These are phyloP conservation scores for Heliconius hermathena DNA, from an alignment of 1,140 invertebrate genomes.

Conservation along the genomic window DNA sequence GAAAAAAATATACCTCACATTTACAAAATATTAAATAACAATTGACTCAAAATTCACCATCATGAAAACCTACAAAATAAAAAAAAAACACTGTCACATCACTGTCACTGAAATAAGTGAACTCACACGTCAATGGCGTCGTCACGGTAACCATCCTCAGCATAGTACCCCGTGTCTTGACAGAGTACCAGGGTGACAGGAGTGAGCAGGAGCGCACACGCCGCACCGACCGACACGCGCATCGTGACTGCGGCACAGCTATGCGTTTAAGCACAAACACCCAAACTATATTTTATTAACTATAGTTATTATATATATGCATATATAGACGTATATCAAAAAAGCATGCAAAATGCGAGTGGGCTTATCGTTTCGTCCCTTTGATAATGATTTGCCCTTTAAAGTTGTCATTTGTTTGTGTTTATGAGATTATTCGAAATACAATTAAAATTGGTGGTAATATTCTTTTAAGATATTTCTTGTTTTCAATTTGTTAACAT, in stretches of 20 bases:
- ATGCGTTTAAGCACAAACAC: conserved; percentile 65
- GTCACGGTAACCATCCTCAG: conserved; percentile 68
- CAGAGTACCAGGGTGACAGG: conserved; percentile 62
- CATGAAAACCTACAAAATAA: neutral
- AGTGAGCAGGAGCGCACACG: conserved; percentile 54
- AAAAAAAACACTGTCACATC: neutral
- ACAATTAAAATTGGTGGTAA: too few relatives aligned
- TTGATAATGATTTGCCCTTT: conserved; percentile 28
- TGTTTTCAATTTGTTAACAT: too few relatives aligned
- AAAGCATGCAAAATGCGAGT: conserved; percentile 29
- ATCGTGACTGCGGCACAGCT: conserved; percentile 70
- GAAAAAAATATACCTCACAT: too few relatives aligned
- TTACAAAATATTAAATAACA: too few relatives aligned
- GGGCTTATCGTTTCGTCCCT: conserved; percentile 35
- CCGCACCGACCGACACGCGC: conserved; percentile 69
- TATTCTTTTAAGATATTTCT: too few relatives aligned
- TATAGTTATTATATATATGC: neutral
- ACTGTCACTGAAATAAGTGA: conserved; percentile 14
- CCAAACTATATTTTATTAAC: conserved; percentile 50
- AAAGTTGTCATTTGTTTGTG: neutral
- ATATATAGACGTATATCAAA: conserved; percentile 23
- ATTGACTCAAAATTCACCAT: neutral
- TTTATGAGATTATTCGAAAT: neutral
- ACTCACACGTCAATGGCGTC: conserved; percentile 67
- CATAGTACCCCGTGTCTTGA: conserved; percentile 63